Percentiles rank a stretch among this genome's conserved stretches.
These are phyloP conservation scores for Myotis brandtii DNA, from an alignment of 2,113 vertebrate species.

Conservation along the genomic window DNA sequence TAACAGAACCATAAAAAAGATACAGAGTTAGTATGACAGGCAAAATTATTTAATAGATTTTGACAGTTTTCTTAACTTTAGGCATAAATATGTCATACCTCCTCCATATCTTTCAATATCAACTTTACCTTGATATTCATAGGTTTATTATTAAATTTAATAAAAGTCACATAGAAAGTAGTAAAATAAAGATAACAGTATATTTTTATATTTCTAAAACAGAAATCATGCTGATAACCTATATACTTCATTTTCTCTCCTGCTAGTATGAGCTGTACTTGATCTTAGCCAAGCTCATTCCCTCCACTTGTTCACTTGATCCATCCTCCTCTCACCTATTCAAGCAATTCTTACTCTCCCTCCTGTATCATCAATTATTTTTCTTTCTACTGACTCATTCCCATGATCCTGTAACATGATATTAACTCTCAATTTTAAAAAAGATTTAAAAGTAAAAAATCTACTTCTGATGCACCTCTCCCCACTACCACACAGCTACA, in stretches of 20 bases:
- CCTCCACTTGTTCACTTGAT: not conserved
- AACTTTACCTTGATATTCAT: not conserved
- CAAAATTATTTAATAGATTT: slow-evolving; percentile 7
- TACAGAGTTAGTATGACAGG: not conserved
- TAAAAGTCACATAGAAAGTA: not conserved
- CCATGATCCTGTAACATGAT: not conserved
- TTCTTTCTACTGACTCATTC: not conserved
- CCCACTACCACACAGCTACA: not conserved
- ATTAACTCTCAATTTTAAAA: not conserved
- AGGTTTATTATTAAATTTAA: not conserved
- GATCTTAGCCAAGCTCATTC: not conserved
- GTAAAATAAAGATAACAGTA: not conserved
- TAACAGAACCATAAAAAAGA: not conserved
- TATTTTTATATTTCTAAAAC: slow-evolving; percentile 15
- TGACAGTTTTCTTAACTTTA: not conserved
- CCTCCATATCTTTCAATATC: not conserved
- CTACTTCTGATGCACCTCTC: not conserved
- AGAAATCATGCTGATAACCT: not conserved
- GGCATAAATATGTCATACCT: not conserved
- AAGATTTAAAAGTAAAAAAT: not conserved
- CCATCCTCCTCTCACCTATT: not conserved
- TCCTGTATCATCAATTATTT: not conserved
- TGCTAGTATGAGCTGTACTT: not conserved
- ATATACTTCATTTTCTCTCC: not conserved
- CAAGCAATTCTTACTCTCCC: not conserved